Evolutionary conservation across 2,888 invertebrate species (phyloP).

Genomic region (Serrognathus titanus): DNA sequence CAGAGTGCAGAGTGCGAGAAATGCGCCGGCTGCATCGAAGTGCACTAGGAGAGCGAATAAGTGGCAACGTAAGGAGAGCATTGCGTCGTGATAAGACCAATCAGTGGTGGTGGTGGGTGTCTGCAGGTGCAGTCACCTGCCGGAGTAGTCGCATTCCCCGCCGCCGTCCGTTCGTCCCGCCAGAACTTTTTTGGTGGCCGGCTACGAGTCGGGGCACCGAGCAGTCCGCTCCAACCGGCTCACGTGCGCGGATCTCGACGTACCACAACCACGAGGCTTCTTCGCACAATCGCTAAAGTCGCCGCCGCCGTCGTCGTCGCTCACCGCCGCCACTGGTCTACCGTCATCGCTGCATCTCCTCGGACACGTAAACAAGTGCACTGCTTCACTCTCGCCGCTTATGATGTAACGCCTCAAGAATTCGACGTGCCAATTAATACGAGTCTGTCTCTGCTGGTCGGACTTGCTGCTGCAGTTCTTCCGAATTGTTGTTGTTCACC

Average conservation of each 20-base stretch:
- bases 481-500: no score
- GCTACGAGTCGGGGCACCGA: neutral
- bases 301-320: no score
- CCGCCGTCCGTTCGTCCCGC: neutral
- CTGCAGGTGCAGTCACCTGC: slow-evolving; percentile 3
- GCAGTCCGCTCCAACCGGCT: neutral
- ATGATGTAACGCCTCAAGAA: slow-evolving; percentile 18
- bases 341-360: neutral
- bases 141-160: slow-evolving; percentile 1
- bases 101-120: slow-evolving; percentile 1
- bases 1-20: no score
- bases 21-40: no score
- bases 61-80: no score
- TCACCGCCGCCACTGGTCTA: no score
- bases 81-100: neutral
- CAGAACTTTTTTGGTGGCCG: neutral
- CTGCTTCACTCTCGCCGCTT: slow-evolving; percentile 13
- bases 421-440: slow-evolving; percentile 16
- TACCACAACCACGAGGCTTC: neutral
- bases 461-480: no score
- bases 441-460: slow-evolving; percentile 2
- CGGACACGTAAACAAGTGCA: slow-evolving; percentile 15
- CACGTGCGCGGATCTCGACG: neutral
- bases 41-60: no score
- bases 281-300: no score